Evolutionary conservation across 53 echinoderm and acorn worm genomes (phyloP).

Genomic region (Echinometra lucunter): DNA sequence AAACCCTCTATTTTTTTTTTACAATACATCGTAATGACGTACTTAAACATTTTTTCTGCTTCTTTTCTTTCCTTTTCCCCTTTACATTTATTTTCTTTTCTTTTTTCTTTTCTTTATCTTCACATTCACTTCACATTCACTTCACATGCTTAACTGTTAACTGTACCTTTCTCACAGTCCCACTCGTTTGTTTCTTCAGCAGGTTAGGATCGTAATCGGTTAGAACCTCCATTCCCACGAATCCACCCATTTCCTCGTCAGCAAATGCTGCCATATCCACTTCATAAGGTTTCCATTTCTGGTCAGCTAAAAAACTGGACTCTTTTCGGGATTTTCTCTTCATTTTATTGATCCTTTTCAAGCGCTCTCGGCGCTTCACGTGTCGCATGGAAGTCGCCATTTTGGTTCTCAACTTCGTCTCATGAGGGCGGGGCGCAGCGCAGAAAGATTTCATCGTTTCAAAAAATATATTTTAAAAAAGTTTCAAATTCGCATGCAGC

Average conservation of each 20-base stretch:
- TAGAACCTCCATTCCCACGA: constrained; percentile 87
- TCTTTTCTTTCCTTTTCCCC: no score
- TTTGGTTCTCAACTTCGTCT: neutral
- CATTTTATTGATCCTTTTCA: constrained; percentile 41
- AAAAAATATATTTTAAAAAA: no score
- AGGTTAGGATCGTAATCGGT: constrained; percentile 74
- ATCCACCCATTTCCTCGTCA: constrained; percentile 80
- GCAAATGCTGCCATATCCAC: constrained; percentile 76
- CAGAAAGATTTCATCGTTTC: neutral
- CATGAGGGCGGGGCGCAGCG: neutral
- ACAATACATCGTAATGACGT: no score
- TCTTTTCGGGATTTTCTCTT: constrained; percentile 20
- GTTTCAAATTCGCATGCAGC: no score
- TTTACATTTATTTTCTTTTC: no score
- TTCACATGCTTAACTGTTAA: neutral
- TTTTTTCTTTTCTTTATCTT: no score
- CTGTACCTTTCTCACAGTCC: constrained; percentile 49
- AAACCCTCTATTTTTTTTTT: no score
- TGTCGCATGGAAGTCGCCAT: constrained; percentile 63
- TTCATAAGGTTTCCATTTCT: constrained; percentile 83
- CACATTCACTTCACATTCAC: neutral
- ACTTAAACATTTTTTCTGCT: no score
- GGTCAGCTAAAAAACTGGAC: neutral
- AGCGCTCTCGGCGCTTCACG: constrained; percentile 45
- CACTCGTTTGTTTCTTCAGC: constrained; percentile 19